Base-by-base conservation (phyloP, 1,140 invertebrate genomes). In the Drosophila azteca region DNA sequence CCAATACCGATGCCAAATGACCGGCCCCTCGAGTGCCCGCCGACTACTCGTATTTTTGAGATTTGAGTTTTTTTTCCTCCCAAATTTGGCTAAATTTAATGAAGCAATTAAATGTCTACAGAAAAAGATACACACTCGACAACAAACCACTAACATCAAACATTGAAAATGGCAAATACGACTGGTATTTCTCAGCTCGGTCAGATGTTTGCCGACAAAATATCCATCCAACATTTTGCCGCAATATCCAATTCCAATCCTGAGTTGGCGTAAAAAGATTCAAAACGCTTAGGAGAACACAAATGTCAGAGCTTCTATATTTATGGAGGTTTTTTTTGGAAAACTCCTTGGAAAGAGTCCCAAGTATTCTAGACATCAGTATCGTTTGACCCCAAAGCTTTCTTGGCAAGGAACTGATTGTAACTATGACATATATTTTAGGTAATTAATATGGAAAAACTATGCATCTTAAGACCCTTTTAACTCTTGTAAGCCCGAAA, bases 81-180 rank as follows among this genome's bases (percentile, higher is more conserved):
- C 85, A 82, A 90, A 90, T 90, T 90, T 90, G 85, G 85, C 79
- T 71, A 85, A 79, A 90, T 82, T 90, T 90, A 90, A 90, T 90
- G 85, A 90, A 90, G 85, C 85, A 90, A 90, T 90, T 90, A 87
- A 90, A 75, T 87, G 87, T 45, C 69, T 77, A 72, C 73, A 70
- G 68, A 73, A 67, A 67, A 72, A 70, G 17, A 41, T 22, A 63
- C n/a, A 43, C 43, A 24, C 35, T 13, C 35, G 4, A 13, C 35
- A 39, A 39, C 35, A 39, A 39, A 64, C 63, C 29, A 77, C 57
- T 57, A 77, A 64, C 52, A 62, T 29, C 9, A 49, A 41, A 60
- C 39, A 59, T 63, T 66, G 64, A 26, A 51, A 64, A 62, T 65
- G 62, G 71, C 41, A 43, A 55, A 73, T 46, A 35, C 17, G 17